A percentile compares a stretch with the other conserved stretches of the same genome.
Evolutionary conservation across 2,888 invertebrate species (phyloP).

Genomic region (Trisateles emortualis): DNA sequence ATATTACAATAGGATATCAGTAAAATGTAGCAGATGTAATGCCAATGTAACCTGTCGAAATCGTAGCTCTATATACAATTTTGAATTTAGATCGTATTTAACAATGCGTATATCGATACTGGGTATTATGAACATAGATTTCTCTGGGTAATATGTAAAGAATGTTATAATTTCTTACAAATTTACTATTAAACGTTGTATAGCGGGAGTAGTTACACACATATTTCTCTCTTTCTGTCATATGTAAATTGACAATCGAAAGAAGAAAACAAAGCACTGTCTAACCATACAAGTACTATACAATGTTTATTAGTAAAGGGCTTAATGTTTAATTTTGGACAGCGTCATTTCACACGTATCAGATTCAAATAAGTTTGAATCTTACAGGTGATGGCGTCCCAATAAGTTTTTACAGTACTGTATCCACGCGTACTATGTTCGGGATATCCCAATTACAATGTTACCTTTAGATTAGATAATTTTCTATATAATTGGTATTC

Average conservation of each 20-base stretch:
- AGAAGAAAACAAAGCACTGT: too few relatives aligned
- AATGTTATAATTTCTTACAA: slow-evolving; percentile 28
- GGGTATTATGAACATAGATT: slow-evolving; percentile 17
- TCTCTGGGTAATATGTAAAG: slow-evolving; percentile 14
- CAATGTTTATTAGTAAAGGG: too few relatives aligned
- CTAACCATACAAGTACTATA: too few relatives aligned
- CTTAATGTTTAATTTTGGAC: slow-evolving; percentile 44
- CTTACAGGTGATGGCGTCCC: slow-evolving; percentile 70
- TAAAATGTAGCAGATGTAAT: slow-evolving; percentile 19
- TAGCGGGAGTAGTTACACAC: too few relatives aligned
- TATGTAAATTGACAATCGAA: too few relatives aligned
- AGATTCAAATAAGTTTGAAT: slow-evolving; percentile 74
- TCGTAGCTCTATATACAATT: slow-evolving; percentile 44
- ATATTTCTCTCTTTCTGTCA: too few relatives aligned
- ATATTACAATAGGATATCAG: slow-evolving; percentile 40
- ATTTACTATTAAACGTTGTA: too few relatives aligned
- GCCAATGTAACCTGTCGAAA: slow-evolving; percentile 20
- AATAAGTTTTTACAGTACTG: slow-evolving; percentile 60
- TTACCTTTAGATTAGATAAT: slow-evolving; percentile 40
- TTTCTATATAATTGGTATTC: slow-evolving; percentile 45
- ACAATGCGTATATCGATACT: slow-evolving; percentile 22
- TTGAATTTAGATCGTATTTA: slow-evolving; percentile 46
- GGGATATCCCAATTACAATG: slow-evolving; percentile 51
- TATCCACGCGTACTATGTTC: slow-evolving; percentile 61
- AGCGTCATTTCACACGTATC: slow-evolving; percentile 62